phyloP scores from a whole-genome alignment of 2,888 invertebrate species.

The Nephrotoma appendiculata region DNA sequence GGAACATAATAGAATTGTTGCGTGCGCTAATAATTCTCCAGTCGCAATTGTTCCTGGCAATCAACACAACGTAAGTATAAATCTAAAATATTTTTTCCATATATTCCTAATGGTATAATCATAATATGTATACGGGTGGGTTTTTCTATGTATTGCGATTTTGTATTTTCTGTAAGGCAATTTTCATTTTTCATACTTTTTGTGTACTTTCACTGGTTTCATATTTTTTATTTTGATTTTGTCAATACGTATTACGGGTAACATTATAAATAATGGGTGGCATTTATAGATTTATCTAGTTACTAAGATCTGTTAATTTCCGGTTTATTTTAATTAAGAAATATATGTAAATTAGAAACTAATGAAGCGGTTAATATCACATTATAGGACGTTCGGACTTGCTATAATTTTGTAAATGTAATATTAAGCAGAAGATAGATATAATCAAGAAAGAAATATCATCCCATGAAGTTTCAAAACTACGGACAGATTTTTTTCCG shows the following conservation, averaged over 20 bases:
- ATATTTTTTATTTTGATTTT: background rate
- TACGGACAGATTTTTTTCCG: too few relatives aligned
- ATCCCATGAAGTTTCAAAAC: too few relatives aligned
- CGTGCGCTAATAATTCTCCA: conserved; percentile 6
- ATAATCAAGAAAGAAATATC: too few relatives aligned
- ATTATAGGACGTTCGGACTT: too few relatives aligned
- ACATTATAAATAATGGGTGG: background rate
- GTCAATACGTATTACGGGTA: background rate
- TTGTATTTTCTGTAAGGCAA: background rate
- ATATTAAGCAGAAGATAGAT: too few relatives aligned
- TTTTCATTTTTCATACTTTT: background rate
- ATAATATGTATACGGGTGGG: background rate
- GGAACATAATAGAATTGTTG: background rate
- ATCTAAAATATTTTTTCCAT: background rate
- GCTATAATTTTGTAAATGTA: too few relatives aligned
- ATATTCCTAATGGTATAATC: background rate
- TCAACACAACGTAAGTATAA: conserved; percentile 1
- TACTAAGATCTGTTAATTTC: background rate
- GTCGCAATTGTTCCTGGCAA: background rate
- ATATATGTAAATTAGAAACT: too few relatives aligned
- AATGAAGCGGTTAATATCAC: too few relatives aligned
- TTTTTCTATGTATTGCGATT: background rate
- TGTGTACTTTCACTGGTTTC: background rate
- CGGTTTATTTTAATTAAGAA: background rate
- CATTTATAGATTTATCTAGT: background rate